Evolutionary conservation across 2,888 invertebrate genomes (phyloP).

Genomic region (Meiosimyza platycephala): DNA sequence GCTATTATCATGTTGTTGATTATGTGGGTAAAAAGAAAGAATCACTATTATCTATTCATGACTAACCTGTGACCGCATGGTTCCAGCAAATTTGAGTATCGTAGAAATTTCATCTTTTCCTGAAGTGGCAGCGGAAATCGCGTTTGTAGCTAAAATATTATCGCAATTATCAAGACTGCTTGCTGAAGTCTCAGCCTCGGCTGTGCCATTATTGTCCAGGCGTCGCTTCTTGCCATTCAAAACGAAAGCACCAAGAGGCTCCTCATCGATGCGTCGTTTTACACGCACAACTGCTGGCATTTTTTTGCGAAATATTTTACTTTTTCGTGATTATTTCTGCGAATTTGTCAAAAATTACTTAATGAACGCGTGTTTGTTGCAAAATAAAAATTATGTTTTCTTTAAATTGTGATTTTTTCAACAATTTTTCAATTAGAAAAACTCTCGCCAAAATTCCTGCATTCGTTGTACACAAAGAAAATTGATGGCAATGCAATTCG

Average conservation of each 20-base stretch:
- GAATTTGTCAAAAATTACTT: background rate
- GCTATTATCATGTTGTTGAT: too few relatives aligned
- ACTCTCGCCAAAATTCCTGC: background rate
- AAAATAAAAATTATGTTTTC: background rate
- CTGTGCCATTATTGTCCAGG: slow-evolving; percentile 64
- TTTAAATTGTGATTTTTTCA: background rate
- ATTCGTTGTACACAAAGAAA: slow-evolving; percentile 18
- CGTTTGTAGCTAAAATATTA: slow-evolving; percentile 39
- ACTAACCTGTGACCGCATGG: slow-evolving; percentile 75
- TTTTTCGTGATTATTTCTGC: slow-evolving; percentile 9
- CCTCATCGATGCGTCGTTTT: slow-evolving; percentile 78
- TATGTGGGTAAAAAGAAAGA: too few relatives aligned
- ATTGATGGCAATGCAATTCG: slow-evolving; percentile 10
- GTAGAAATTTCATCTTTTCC: slow-evolving; percentile 70
- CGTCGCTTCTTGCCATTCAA: slow-evolving; percentile 78
- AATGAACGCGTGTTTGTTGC: background rate
- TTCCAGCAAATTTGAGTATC: slow-evolving; percentile 79
- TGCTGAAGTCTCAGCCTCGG: slow-evolving; percentile 11
- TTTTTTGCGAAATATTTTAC: slow-evolving; percentile 35
- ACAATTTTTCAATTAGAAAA: background rate
- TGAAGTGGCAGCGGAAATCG: slow-evolving; percentile 19
- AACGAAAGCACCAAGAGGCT: slow-evolving; percentile 77
- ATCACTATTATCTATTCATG: background rate
- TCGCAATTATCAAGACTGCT: background rate
- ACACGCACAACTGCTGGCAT: slow-evolving; percentile 75